phyloP scores from a whole-genome alignment of 2,888 invertebrate genomes.

The Orgyia antiqua region DNA sequence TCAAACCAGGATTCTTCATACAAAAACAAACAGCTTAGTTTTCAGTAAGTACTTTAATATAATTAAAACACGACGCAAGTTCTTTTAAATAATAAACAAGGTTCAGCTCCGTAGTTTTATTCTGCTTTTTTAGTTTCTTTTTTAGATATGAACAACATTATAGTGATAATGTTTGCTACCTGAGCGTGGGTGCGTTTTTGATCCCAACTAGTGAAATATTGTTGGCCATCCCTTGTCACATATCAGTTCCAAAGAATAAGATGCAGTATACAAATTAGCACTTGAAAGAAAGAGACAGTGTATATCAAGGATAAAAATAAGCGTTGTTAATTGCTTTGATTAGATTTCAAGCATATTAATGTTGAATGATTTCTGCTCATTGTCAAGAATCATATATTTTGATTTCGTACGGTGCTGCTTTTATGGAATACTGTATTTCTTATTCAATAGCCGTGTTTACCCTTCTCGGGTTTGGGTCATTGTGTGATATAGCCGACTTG shows the following conservation, averaged over 20 bases:
- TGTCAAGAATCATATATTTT: conserved; percentile 69
- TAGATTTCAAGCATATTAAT: conserved; percentile 77
- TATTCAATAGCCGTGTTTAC: conserved; percentile 63
- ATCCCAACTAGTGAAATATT: conserved; percentile 65
- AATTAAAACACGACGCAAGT: too few species aligned
- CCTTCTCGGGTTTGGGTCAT: conserved; percentile 59
- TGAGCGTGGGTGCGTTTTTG: conserved; percentile 68
- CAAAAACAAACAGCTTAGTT: too few species aligned
- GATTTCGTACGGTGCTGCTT: conserved; percentile 60
- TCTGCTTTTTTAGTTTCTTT: conserved; percentile 36
- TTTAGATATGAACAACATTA: conserved; percentile 62
- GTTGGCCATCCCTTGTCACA: conserved; percentile 72
- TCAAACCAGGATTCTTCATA: too few species aligned
- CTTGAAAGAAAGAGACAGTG: conserved; percentile 30
- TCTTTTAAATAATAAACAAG: too few species aligned
- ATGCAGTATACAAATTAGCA: conserved; percentile 20
- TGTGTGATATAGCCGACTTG: conserved; percentile 48
- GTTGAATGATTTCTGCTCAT: conserved; percentile 66
- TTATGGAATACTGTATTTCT: conserved; percentile 50
- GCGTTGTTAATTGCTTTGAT: conserved; percentile 72
- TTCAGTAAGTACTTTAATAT: too few species aligned
- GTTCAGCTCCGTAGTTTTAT: conserved; percentile 30
- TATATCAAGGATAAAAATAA: conserved; percentile 30
- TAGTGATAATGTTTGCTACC: conserved; percentile 75
- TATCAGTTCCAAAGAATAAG: conserved; percentile 39